Evolutionary conservation across 2,888 invertebrate species (phyloP).

Genomic region (Oxyteleia sp.): DNA sequence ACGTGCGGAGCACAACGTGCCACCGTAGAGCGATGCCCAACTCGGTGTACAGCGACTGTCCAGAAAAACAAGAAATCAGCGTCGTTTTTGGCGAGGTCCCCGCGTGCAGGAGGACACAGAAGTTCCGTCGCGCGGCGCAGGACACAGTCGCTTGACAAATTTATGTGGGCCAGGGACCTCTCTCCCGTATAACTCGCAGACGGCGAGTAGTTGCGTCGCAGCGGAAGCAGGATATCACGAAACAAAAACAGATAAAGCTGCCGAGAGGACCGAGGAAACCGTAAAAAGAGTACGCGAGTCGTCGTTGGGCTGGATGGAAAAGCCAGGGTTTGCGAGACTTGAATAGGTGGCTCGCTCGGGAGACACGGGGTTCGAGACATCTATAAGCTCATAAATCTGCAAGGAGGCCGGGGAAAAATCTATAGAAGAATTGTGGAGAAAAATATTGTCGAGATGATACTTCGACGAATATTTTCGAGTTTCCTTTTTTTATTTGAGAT

Average conservation of each 20-base stretch:
- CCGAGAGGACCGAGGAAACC: slow-evolving; percentile 61
- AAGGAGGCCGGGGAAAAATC: slow-evolving; percentile 75
- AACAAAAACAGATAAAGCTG: slow-evolving; percentile 78
- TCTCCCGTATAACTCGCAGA: slow-evolving; percentile 77
- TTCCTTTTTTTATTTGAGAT: too few species aligned
- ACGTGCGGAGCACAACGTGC: slow-evolving; percentile 43
- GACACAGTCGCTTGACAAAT: slow-evolving; percentile 78
- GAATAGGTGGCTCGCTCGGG: slow-evolving; percentile 57
- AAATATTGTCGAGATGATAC: slow-evolving; percentile 52
- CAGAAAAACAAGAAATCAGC: slow-evolving; percentile 69
- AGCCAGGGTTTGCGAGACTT: slow-evolving; percentile 45
- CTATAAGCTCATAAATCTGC: slow-evolving; percentile 86
- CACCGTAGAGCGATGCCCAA: slow-evolving; percentile 29
- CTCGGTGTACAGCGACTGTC: slow-evolving; percentile 48
- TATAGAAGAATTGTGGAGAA: slow-evolving; percentile 78
- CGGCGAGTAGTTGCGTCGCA: slow-evolving; percentile 61
- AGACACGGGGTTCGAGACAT: slow-evolving; percentile 79
- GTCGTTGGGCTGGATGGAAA: slow-evolving; percentile 65
- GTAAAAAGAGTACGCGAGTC: slow-evolving; percentile 68
- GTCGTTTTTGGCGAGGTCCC: slow-evolving; percentile 66
- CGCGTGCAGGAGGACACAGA: slow-evolving; percentile 42
- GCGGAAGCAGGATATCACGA: slow-evolving; percentile 75
- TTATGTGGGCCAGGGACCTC: slow-evolving; percentile 82
- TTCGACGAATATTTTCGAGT: slow-evolving; percentile 35
- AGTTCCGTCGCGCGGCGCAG: slow-evolving; percentile 67